Evolutionary conservation across 2,113 vertebrate genomes (phyloP).

Genomic region (Budorcas taxicolor): DNA sequence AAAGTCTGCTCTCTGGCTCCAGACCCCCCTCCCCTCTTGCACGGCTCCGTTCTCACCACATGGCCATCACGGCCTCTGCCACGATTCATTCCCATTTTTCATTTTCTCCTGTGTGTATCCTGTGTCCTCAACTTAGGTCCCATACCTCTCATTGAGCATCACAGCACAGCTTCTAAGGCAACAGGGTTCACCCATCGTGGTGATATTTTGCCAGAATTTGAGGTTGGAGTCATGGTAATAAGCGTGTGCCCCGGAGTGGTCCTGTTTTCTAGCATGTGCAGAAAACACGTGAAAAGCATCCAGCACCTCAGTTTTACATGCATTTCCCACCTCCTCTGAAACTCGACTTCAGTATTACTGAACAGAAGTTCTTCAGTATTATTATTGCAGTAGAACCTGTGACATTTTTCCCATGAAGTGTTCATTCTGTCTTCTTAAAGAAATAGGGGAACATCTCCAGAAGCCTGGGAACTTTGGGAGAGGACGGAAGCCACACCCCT

Average conservation of each 20-base stretch:
- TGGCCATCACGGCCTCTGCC: fast-evolving
- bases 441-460: not conserved
- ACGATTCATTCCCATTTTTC: fast-evolving
- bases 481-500: not conserved
- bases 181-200: fast-evolving
- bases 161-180: not conserved
- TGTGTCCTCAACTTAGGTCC: not conserved
- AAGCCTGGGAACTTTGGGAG: not conserved
- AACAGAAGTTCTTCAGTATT: fast-evolving
- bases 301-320: fast-evolving
- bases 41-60: fast-evolving
- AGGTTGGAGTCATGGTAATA: not conserved
- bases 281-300: fast-evolving
- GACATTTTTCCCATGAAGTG: not conserved
- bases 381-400: fast-evolving
- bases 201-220: no score
- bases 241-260: fast-evolving
- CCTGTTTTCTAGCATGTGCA: fast-evolving
- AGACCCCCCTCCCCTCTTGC: fast-evolving
- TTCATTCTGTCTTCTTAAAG: not conserved
- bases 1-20: fast-evolving
- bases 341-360: not conserved
- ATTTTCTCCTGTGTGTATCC: fast-evolving
- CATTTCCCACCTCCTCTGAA: not conserved
- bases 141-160: fast-evolving